Evolutionary conservation across 2,797 vertebrate genomes (phyloP).

Genomic region (Syngnathus rostellatus): DNA sequence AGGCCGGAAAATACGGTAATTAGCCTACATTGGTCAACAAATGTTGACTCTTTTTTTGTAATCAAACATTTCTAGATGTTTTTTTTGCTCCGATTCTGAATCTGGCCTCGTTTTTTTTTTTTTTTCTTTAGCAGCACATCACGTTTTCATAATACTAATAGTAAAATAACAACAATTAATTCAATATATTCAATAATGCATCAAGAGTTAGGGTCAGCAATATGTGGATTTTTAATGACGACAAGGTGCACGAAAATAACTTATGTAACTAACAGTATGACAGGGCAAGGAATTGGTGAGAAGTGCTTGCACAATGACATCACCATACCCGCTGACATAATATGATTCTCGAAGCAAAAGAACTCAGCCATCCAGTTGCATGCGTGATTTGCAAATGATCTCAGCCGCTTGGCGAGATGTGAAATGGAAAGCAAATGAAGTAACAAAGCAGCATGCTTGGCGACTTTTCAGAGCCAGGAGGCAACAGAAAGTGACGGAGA

Average conservation of each 20-base stretch:
- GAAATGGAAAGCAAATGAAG: constrained; percentile 3
- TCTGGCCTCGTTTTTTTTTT: no score
- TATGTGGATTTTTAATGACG: neutral
- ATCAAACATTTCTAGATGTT: no score
- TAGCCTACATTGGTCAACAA: no score
- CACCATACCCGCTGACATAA: neutral
- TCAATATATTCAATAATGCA: no score
- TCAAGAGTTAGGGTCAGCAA: no score
- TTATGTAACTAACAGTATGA: neutral
- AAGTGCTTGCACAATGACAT: neutral
- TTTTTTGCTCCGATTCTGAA: no score
- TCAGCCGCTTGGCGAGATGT: neutral
- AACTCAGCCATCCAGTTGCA: neutral
- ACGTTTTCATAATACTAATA: no score
- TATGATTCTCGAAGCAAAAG: neutral
- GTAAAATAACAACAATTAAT: no score
- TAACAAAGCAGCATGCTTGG: neutral
- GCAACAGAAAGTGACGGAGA: constrained; percentile 6
- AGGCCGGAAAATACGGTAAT: no score
- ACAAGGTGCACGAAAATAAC: neutral
- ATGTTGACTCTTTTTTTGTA: no score
- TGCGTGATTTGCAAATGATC: neutral
- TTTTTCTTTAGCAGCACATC: no score
- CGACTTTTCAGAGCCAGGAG: neutral
- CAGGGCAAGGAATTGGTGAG: neutral